Evolutionary conservation across 2,113 vertebrate species (phyloP).

Genomic region (Callorhinus ursinus): DNA sequence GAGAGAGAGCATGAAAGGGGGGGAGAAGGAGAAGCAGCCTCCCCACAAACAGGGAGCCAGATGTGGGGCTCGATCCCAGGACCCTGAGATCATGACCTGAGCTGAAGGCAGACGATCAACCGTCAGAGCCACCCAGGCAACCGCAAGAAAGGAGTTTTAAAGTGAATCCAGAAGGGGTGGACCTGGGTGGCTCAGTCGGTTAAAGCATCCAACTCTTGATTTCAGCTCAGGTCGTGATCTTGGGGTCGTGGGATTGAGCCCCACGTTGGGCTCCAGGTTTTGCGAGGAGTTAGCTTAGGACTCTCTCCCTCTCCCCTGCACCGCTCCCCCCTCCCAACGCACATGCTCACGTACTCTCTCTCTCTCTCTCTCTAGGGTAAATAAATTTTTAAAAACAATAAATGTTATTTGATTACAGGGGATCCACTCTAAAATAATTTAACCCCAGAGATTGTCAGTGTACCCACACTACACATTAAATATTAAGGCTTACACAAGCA

Average conservation of each 20-base stretch:
- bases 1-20: no score
- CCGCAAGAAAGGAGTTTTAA: background rate
- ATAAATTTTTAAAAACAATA: background rate
- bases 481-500: background rate
- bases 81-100: no score
- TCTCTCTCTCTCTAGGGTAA: background rate
- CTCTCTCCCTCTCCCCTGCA: background rate
- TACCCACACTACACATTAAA: background rate
- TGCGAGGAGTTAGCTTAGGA: background rate
- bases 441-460: background rate
- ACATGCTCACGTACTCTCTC: background rate
- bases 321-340: background rate
- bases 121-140: no score
- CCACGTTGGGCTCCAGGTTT: background rate
- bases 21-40: no score
- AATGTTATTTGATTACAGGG: background rate
- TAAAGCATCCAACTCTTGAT: background rate
- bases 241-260: background rate
- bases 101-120: no score
- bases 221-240: background rate
- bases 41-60: no score
- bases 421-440: background rate
- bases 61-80: no score
- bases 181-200: background rate
- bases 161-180: background rate